Percentiles rank a stretch among this genome's conserved stretches.
These are phyloP conservation scores for Corythornis vintsioides DNA, from an alignment of 2,113 vertebrate genomes.

Conservation along the genomic window DNA sequence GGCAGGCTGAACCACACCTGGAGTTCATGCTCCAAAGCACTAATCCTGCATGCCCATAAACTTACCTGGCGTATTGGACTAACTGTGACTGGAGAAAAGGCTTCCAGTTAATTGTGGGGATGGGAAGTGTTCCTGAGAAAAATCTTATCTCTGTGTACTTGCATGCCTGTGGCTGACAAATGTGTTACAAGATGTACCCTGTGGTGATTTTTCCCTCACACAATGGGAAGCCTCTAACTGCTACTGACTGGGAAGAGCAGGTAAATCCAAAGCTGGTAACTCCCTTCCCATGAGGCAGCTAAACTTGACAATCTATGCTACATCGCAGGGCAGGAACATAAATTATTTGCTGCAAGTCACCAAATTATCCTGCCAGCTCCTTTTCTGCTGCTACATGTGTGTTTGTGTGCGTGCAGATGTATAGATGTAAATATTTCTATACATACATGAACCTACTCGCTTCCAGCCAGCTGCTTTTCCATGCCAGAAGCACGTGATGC, in stretches of 20 bases:
- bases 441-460: not conserved
- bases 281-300: not conserved
- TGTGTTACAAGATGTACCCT: not conserved
- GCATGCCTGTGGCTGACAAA: slow-evolving; percentile 45
- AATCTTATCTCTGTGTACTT: not conserved
- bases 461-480: slow-evolving; percentile 10
- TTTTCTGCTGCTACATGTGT: slow-evolving; percentile 15
- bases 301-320: not conserved
- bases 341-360: not conserved
- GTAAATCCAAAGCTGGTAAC: not conserved
- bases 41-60: slow-evolving; percentile 64
- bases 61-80: not conserved
- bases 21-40: not conserved
- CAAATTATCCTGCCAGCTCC: not conserved
- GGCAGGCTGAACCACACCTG: slow-evolving; percentile 16
- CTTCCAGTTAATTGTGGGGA: not conserved
- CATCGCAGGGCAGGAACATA: not conserved
- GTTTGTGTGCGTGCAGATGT: not conserved
- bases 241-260: not conserved
- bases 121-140: not conserved
- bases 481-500: not conserved
- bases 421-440: not conserved
- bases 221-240: not conserved
- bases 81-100: slow-evolving; percentile 18
- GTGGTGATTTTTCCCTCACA: not conserved